These are phyloP conservation scores for Meloidogyne exigua DNA, from an alignment of 1,140 invertebrate species.

Conservation along the genomic window DNA sequence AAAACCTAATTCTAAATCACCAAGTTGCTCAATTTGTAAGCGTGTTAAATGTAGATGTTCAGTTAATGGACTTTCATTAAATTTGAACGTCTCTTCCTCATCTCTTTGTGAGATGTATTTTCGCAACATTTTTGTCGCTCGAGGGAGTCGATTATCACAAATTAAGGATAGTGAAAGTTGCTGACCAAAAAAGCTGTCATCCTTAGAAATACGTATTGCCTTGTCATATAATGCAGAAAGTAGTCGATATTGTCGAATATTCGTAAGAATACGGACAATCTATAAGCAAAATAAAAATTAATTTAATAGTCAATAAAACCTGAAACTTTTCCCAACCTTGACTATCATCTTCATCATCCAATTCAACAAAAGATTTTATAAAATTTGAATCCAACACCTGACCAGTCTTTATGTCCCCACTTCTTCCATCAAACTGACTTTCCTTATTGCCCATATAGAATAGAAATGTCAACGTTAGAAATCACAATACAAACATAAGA, in stretches of 20 bases:
- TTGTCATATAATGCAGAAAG: slow-evolving; percentile 33
- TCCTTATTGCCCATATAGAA: slow-evolving; percentile 20
- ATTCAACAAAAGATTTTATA: slow-evolving; percentile 20
- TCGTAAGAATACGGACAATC: slow-evolving; percentile 36
- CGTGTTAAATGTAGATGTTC: slow-evolving; percentile 49
- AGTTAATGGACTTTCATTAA: slow-evolving; percentile 24
- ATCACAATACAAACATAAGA: not conserved
- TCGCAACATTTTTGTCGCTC: slow-evolving; percentile 41
- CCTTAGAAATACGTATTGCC: slow-evolving; percentile 30
- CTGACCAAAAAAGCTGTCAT: slow-evolving; percentile 15
- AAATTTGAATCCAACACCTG: slow-evolving; percentile 19
- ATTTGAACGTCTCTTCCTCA: not conserved
- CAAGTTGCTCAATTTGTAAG: slow-evolving; percentile 53
- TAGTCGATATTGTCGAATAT: slow-evolving; percentile 44
- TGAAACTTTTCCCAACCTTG: slow-evolving; percentile 21
- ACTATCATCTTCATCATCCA: slow-evolving; percentile 6
- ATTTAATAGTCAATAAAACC: slow-evolving; percentile 7
- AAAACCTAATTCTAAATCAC: slow-evolving; percentile 46
- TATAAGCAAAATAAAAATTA: not conserved
- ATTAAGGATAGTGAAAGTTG: slow-evolving; percentile 18
- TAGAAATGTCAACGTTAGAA: not conserved
- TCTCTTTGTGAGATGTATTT: slow-evolving; percentile 30
- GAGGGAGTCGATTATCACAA: slow-evolving; percentile 29
- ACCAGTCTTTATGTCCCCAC: not conserved
- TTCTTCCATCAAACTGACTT: slow-evolving; percentile 8